Conservation (phyloP, 2,888 invertebrate species). For the Congeria kusceri region DNA sequence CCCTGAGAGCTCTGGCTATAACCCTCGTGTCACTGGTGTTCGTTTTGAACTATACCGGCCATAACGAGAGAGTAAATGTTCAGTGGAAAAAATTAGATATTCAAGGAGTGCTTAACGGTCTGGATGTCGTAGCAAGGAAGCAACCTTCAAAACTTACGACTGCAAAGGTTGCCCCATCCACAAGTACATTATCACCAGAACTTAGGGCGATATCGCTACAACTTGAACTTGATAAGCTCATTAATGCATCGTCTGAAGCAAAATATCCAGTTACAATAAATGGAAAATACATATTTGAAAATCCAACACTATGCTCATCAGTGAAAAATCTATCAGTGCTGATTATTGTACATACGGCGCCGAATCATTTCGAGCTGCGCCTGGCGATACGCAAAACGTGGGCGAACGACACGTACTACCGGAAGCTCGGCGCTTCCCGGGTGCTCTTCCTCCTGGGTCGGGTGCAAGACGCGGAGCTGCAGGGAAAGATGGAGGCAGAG, state of each 20-base stretch:
- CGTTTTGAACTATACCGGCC: no score
- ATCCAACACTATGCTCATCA: not conserved
- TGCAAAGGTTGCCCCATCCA: no score
- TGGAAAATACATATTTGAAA: not conserved
- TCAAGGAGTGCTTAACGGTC: no score
- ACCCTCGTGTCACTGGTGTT: no score
- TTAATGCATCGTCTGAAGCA: not conserved
- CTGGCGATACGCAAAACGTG: slow-evolving; percentile 66
- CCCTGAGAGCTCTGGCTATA: no score
- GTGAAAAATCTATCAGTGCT: slow-evolving; percentile 12
- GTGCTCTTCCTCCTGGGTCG: slow-evolving; percentile 71
- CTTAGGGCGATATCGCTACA: not conserved
- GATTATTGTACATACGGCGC: no score
- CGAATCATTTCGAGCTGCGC: slow-evolving; percentile 60
- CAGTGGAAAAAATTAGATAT: no score
- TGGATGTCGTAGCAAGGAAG: no score
- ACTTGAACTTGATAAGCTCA: not conserved
- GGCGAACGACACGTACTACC: slow-evolving; percentile 64
- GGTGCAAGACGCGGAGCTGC: slow-evolving; percentile 38
- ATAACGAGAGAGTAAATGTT: no score
- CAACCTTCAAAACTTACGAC: no score
- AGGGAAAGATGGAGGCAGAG: slow-evolving; percentile 62
- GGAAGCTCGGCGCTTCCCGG: slow-evolving; percentile 31
- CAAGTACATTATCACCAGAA: not conserved
- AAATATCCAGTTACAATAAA: slow-evolving; percentile 1